Evolutionary conservation across 1,140 invertebrate species (phyloP).

Genomic region (Trinorchestia longiramus): DNA sequence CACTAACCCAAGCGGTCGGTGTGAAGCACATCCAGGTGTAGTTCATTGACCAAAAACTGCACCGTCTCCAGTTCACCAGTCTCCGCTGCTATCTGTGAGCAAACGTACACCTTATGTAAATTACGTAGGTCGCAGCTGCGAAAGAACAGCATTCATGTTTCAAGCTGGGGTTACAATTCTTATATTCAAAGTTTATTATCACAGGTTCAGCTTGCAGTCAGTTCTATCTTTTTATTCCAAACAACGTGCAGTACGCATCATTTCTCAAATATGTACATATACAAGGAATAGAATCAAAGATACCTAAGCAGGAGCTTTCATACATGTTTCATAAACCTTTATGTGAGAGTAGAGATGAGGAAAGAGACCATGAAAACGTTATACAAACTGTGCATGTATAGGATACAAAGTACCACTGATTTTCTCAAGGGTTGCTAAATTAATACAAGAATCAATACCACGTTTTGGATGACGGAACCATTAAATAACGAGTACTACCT

Average conservation of each 20-base stretch:
- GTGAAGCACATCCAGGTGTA: background rate
- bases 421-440: background rate
- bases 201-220: background rate
- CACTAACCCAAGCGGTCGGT: background rate
- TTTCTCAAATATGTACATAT: background rate
- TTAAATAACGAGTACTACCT: background rate
- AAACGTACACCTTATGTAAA: background rate
- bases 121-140: background rate
- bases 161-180: background rate
- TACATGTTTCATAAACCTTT: background rate
- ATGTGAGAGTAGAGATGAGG: background rate
- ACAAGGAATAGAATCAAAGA: background rate
- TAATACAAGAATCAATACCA: background rate
- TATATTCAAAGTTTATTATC: background rate
- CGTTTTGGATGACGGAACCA: background rate
- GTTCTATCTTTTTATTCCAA: background rate
- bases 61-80: constrained; percentile 3
- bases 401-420: background rate
- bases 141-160: background rate
- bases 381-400: background rate
- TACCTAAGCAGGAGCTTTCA: background rate
- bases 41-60: background rate
- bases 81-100: background rate
- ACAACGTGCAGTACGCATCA: background rate
- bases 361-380: background rate